These are phyloP conservation scores for Pygocentrus nattereri DNA, from an alignment of 2,797 vertebrate genomes.

Conservation along the genomic window DNA sequence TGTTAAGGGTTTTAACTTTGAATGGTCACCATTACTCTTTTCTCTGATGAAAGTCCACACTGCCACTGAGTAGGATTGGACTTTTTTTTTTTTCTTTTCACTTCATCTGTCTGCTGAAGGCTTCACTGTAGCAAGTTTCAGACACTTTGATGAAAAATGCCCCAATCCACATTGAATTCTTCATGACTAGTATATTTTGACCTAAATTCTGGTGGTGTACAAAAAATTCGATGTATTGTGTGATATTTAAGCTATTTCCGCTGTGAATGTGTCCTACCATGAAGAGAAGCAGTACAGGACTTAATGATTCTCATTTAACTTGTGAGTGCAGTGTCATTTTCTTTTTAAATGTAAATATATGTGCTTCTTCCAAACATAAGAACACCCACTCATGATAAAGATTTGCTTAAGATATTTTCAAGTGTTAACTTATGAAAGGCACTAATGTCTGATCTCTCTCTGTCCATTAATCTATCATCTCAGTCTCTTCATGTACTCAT, in stretches of 20 bases:
- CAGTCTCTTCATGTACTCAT: slow-evolving; percentile 7
- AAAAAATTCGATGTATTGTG: background rate
- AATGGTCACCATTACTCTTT: slow-evolving; percentile 31
- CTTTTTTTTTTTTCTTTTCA: background rate
- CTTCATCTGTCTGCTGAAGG: background rate
- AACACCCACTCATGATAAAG: background rate
- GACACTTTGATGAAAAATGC: background rate
- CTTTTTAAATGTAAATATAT: slow-evolving; percentile 16
- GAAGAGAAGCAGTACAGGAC: background rate
- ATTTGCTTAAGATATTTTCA: background rate
- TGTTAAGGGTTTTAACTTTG: slow-evolving; percentile 53
- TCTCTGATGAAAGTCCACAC: slow-evolving; percentile 18
- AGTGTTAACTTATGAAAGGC: background rate
- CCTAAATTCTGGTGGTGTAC: slow-evolving; percentile 6
- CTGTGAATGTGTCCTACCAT: background rate
- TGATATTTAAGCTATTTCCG: background rate
- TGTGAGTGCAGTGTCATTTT: background rate
- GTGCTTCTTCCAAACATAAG: background rate
- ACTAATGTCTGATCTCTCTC: background rate
- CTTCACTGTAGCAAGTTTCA: background rate
- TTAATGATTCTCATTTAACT: background rate
- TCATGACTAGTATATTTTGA: slow-evolving; percentile 8
- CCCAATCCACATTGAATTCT: background rate
- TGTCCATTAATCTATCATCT: slow-evolving; percentile 19
- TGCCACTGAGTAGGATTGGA: background rate